Percentiles rank a stretch among this genome's conserved stretches.
Evolutionary conservation across 2,888 invertebrate species (phyloP).

Genomic region (Meteorus cinctellus): DNA sequence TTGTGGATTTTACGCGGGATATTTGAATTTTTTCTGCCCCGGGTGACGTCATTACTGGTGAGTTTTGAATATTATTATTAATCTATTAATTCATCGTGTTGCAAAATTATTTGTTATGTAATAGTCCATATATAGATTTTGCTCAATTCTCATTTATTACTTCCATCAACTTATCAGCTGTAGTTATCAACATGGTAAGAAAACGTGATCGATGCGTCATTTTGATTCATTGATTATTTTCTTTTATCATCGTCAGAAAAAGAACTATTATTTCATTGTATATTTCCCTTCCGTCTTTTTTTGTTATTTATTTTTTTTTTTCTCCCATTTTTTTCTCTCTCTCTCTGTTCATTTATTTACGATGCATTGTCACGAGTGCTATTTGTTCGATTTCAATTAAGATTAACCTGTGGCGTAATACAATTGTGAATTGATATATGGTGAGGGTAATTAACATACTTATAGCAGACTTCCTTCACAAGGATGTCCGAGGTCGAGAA

Average conservation of each 20-base stretch:
- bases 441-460: constrained; percentile 39
- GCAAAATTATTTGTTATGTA: too few relatives aligned
- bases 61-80: constrained; percentile 54
- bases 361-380: constrained; percentile 12
- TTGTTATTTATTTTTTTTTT: too few relatives aligned
- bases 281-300: background rate
- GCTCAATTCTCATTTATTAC: background rate
- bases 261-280: background rate
- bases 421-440: constrained; percentile 33
- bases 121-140: background rate
- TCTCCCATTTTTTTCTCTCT: background rate
- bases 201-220: background rate
- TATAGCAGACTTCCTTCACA: constrained; percentile 38
- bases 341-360: constrained; percentile 9
- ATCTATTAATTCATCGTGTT: constrained; percentile 19
- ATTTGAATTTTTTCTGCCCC: constrained; percentile 66
- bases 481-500: constrained; percentile 48
- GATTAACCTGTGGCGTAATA: constrained; percentile 23
- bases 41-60: constrained; percentile 70
- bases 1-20: constrained; percentile 58
- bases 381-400: constrained; percentile 41
- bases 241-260: background rate
- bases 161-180: background rate
- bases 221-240: background rate
- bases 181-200: background rate